A percentile compares a stretch with the other conserved stretches of the same genome.
Conservation (phyloP, 2,888 invertebrate species). For the Heptascelio sp. region DNA sequence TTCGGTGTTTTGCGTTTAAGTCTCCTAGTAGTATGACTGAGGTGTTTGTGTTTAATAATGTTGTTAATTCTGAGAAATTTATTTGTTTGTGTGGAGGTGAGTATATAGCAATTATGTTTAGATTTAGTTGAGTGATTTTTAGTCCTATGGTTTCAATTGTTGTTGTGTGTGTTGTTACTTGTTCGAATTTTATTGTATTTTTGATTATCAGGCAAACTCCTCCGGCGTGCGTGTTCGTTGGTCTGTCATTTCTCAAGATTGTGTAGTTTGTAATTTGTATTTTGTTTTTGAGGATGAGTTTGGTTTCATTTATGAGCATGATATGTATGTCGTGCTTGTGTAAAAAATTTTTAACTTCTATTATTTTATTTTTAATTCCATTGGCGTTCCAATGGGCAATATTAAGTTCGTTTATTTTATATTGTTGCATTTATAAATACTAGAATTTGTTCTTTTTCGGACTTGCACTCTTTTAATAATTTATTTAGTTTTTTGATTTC, state of each 20-base stretch:
- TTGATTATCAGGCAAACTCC: not conserved
- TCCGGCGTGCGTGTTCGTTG: not conserved
- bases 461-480: not conserved
- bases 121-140: not conserved
- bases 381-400: not conserved
- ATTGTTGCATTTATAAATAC: not conserved
- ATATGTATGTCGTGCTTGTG: not conserved
- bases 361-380: not conserved
- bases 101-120: conserved; percentile 20
- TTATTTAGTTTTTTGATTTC: not conserved
- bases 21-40: conserved; percentile 56
- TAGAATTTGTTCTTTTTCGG: not conserved
- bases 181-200: not conserved
- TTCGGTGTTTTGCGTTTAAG: conserved; percentile 56
- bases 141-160: not conserved
- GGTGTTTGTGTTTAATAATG: conserved; percentile 24
- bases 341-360: too few species aligned
- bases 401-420: not conserved
- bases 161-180: not conserved
- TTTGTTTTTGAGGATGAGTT: not conserved
- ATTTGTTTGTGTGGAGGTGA: conserved; percentile 14
- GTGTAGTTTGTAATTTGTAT: not conserved
- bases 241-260: not conserved
- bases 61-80: conserved; percentile 27
- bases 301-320: not conserved